phyloP scores from a whole-genome alignment of 2,113 vertebrate species.

The Corvus hawaiiensis region DNA sequence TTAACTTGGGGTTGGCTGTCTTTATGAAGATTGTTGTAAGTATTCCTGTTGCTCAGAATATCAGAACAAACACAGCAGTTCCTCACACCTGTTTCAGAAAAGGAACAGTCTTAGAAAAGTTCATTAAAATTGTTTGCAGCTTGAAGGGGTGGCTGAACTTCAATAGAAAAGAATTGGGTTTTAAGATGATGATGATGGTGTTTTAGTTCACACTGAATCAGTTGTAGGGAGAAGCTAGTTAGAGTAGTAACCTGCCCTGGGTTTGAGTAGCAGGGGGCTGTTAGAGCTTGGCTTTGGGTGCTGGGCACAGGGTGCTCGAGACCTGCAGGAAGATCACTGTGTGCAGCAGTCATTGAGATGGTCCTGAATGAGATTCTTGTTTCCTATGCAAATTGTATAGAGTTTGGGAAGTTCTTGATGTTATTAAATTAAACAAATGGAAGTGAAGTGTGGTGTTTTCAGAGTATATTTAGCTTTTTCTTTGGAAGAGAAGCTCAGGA shows the following conservation, averaged over 20 bases:
- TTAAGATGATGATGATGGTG: neutral
- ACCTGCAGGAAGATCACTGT: accelerated
- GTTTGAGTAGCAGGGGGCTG: neutral
- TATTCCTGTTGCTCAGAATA: neutral
- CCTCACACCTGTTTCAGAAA: neutral
- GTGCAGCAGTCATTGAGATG: neutral
- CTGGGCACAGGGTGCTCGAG: neutral
- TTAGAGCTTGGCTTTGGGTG: neutral
- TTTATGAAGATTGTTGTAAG: neutral
- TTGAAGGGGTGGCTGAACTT: neutral
- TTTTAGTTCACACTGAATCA: neutral
- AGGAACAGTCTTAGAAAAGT: neutral
- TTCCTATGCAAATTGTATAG: neutral
- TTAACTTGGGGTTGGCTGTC: neutral
- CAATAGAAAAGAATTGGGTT: neutral
- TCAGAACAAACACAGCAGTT: neutral
- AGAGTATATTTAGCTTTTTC: neutral
- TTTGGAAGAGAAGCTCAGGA: neutral
- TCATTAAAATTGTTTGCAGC: neutral
- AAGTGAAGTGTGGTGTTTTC: neutral
- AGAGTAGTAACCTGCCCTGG: neutral
- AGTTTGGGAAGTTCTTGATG: neutral
- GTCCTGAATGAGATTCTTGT: neutral
- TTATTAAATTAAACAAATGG: neutral
- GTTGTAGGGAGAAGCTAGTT: neutral